Evolutionary conservation across 2,888 invertebrate genomes (phyloP).

Genomic region (Dynastes maya): DNA sequence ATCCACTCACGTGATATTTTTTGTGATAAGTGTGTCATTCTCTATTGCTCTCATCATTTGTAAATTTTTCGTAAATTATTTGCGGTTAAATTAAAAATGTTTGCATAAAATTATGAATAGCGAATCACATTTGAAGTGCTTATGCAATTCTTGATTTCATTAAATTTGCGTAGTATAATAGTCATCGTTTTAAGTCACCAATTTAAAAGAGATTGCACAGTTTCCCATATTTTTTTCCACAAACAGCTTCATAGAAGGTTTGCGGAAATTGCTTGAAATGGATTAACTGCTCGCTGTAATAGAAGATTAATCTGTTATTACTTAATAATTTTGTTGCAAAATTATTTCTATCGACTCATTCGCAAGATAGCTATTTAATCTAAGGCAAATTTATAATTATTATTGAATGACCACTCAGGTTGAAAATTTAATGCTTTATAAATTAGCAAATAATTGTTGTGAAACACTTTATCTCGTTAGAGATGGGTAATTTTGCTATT

Average conservation of each 20-base stretch:
- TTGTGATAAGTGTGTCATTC: no score
- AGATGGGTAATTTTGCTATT: constrained; percentile 21
- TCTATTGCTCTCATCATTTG: no score
- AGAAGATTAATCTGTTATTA: background rate
- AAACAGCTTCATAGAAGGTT: background rate
- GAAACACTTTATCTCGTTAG: constrained; percentile 19
- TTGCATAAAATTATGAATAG: no score
- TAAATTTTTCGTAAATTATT: no score
- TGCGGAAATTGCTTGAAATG: background rate
- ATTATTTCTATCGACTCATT: constrained; percentile 5
- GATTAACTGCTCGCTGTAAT: constrained; percentile 2
- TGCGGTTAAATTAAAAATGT: no score
- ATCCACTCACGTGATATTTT: no score
- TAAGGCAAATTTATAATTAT: constrained; percentile 24
- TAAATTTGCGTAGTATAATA: no score
- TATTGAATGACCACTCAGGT: constrained; percentile 13
- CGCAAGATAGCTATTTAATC: background rate
- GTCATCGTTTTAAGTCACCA: no score
- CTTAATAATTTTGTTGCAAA: constrained; percentile 14
- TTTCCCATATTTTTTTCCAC: background rate
- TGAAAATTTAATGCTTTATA: constrained; percentile 28
- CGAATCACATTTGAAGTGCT: no score
- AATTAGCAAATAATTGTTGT: constrained; percentile 32
- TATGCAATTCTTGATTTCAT: no score
- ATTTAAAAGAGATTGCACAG: background rate